Evolutionary conservation across 2,113 vertebrate species (phyloP).

Genomic region (Chaetops frenatus): DNA sequence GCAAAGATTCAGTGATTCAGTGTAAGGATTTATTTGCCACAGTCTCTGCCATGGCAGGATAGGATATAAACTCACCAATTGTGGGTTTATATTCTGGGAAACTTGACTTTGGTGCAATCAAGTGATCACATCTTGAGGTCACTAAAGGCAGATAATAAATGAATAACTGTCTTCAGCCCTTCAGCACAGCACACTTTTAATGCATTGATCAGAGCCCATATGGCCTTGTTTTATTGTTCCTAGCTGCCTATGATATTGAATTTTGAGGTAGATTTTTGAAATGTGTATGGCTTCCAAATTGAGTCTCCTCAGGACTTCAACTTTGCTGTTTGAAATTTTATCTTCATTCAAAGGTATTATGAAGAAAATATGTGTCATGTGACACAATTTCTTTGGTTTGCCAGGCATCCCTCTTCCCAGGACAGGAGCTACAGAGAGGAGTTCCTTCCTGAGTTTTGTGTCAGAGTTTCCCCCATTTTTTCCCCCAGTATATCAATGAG

Average conservation of each 20-base stretch:
- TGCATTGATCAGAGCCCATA: neutral
- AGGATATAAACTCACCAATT: neutral
- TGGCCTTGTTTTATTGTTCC: slow-evolving; percentile 44
- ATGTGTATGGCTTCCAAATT: slow-evolving; percentile 21
- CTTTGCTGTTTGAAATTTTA: slow-evolving; percentile 22
- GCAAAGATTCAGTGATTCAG: neutral
- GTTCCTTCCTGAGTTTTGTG: neutral
- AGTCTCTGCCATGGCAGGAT: neutral
- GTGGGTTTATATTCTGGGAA: neutral
- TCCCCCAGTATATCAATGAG: neutral
- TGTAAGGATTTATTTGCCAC: neutral
- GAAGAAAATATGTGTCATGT: neutral
- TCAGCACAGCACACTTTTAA: neutral
- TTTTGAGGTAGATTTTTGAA: slow-evolving; percentile 41
- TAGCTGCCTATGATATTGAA: slow-evolving; percentile 18
- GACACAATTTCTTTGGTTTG: neutral
- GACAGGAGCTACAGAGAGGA: neutral
- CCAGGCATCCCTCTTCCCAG: neutral
- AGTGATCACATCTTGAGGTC: neutral
- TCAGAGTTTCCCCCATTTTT: neutral
- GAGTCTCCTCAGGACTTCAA: neutral
- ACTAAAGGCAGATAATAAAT: neutral
- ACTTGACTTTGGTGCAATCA: neutral
- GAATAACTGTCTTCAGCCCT: neutral
- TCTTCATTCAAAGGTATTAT: neutral